phyloP scores from a whole-genome alignment of 2,888 invertebrate genomes.

The Agonopterix heracliana region DNA sequence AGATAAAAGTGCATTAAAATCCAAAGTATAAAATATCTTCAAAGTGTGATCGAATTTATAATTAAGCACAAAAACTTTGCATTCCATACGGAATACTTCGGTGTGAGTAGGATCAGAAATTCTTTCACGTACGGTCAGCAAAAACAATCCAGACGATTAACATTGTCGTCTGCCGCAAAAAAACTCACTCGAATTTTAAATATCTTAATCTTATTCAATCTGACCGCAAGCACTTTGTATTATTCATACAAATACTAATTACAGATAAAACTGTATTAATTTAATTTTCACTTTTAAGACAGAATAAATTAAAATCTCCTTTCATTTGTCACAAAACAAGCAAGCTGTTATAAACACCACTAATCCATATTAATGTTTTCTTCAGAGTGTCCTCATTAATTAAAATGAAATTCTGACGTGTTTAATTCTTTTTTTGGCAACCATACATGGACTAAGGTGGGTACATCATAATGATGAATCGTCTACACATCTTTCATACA shows the following conservation, averaged over 20 bases:
- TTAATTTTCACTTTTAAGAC: slow-evolving; percentile 1
- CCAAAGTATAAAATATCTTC: background rate
- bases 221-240: too few species aligned
- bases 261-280: background rate
- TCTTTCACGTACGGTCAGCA: slow-evolving; percentile 29
- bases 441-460: slow-evolving; percentile 27
- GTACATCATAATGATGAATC: slow-evolving; percentile 57
- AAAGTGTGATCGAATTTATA: too few species aligned
- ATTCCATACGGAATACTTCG: too few species aligned
- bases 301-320: slow-evolving; percentile 32
- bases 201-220: too few species aligned
- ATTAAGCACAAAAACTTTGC: too few species aligned
- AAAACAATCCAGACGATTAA: slow-evolving; percentile 7
- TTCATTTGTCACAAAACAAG: slow-evolving; percentile 33
- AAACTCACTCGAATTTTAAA: background rate
- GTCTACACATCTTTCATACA: slow-evolving; percentile 57
- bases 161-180: too few species aligned
- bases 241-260: too few species aligned
- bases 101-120: slow-evolving; percentile 28
- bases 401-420: slow-evolving; percentile 28
- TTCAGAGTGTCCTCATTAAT: slow-evolving; percentile 30
- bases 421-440: slow-evolving; percentile 35
- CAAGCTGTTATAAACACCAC: slow-evolving; percentile 24
- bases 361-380: slow-evolving; percentile 52
- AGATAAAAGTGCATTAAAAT: too few species aligned